These are phyloP conservation scores for Vanessa cardui DNA, from an alignment of 2,888 invertebrate genomes.

Conservation along the genomic window DNA sequence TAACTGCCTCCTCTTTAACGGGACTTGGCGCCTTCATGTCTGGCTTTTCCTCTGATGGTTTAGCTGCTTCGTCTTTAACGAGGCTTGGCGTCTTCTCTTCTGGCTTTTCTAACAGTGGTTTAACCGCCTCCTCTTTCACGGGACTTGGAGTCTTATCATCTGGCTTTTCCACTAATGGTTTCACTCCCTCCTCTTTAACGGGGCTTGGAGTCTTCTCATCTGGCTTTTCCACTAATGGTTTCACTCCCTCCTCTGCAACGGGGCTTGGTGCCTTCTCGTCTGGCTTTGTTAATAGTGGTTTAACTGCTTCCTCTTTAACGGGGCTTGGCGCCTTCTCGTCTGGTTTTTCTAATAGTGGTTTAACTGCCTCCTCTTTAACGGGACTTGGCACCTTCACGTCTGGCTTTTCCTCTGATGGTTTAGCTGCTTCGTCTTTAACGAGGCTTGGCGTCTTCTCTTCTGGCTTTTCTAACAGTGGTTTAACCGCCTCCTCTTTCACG, in stretches of 20 bases:
- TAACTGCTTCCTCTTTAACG: not conserved
- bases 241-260: not conserved
- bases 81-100: not conserved
- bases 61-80: too few relatives aligned
- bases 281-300: not conserved
- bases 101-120: slow-evolving; percentile 2
- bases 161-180: not conserved
- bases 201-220: slow-evolving; percentile 34
- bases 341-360: slow-evolving; percentile 1
- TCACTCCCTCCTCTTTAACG: not conserved
- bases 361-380: slow-evolving; percentile 13
- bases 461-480: not conserved
- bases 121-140: slow-evolving; percentile 1
- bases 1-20: too few relatives aligned
- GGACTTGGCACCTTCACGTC: slow-evolving; percentile 30
- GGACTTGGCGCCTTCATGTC: too few relatives aligned
- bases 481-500: not conserved
- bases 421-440: not conserved
- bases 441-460: not conserved
- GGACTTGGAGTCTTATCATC: slow-evolving; percentile 17
- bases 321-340: slow-evolving; percentile 27
- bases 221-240: not conserved
- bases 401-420: not conserved
- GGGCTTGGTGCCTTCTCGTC: not conserved
- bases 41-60: too few relatives aligned